Percentiles rank a stretch among this genome's conserved stretches.
These are phyloP conservation scores for Tenthredo livida DNA, from an alignment of 2,888 invertebrate genomes.

Conservation along the genomic window DNA sequence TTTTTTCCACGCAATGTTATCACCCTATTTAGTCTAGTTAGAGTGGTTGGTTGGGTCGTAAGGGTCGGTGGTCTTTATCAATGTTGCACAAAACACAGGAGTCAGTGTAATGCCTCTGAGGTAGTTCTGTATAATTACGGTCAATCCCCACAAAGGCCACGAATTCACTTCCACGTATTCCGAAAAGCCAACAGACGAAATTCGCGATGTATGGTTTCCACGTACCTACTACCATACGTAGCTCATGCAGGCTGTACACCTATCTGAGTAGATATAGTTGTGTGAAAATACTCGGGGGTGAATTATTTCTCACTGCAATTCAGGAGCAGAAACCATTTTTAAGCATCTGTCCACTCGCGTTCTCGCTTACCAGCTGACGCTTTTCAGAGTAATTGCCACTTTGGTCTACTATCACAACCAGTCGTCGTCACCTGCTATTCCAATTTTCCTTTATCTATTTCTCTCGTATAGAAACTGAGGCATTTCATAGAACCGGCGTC, in stretches of 20 bases:
- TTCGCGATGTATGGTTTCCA: not conserved
- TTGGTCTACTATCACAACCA: not conserved
- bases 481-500: not conserved
- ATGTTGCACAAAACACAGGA: not conserved
- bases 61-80: conserved; percentile 9
- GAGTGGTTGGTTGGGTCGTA: not conserved
- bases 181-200: not conserved
- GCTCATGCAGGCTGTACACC: no score
- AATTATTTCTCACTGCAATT: conserved; percentile 4
- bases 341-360: not conserved
- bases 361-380: not conserved
- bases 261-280: not conserved
- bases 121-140: conserved; percentile 20
- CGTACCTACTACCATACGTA: not conserved
- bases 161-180: not conserved
- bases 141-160: conserved; percentile 1
- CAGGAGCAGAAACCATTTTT: not conserved
- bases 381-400: conserved; percentile 1
- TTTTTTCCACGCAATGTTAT: not conserved
- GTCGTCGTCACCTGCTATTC: not conserved
- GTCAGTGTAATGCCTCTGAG: not conserved
- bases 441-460: not conserved
- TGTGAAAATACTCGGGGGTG: not conserved
- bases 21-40: not conserved
- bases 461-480: not conserved